Base-by-base conservation (phyloP, 2,797 vertebrate genomes). In the Characodon lateralis region DNA sequence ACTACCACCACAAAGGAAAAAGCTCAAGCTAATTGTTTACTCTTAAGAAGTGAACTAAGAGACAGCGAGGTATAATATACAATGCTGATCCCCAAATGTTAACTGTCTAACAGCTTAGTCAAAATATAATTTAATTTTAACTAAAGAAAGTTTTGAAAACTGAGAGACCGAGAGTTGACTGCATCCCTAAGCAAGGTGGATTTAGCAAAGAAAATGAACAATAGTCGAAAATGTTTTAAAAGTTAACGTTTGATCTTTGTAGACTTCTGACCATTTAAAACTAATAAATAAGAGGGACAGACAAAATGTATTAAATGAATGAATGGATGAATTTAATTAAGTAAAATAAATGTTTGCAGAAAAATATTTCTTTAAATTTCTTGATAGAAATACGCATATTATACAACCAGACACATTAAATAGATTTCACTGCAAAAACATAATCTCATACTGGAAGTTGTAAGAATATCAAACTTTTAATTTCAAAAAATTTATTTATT, bases 1-100 rank as follows among this genome's bases (percentile, higher is more conserved):
- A 83, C 82, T 71, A 83, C 83, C 83, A 92, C 90, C 86, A 79
- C 61, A 84, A 84, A 85, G 76, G 83, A 92, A 90, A 92, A 89
- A 92, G 85, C 84, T 85, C 78, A 22, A 55, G 84, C 85, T 89
- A 91, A 93, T 93, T 89, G 91, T 90, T 89, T 82, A 82, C 83
- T 80, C 72, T 92, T 84, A 84, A 73, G 5, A 5, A 51, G n/a
- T 76, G 22, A 24, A 78, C 16, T 13, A 12, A 20, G 58, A 78
- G 85, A 87, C 46, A 61, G 76, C 84, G 20, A 50, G 69, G 81
- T 58, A 83, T 79, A 78, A 83, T 75, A 75, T 73, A 78, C 46
- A 72, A 2, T 82, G 72, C 88, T 89, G 77, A 77, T 80, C 51
- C 73, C 72, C n/a, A 28, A 48, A 74, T 77, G 56, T 83, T 75